Conservation (phyloP, 1,140 invertebrate genomes). For the Hesperophylax magnus region DNA sequence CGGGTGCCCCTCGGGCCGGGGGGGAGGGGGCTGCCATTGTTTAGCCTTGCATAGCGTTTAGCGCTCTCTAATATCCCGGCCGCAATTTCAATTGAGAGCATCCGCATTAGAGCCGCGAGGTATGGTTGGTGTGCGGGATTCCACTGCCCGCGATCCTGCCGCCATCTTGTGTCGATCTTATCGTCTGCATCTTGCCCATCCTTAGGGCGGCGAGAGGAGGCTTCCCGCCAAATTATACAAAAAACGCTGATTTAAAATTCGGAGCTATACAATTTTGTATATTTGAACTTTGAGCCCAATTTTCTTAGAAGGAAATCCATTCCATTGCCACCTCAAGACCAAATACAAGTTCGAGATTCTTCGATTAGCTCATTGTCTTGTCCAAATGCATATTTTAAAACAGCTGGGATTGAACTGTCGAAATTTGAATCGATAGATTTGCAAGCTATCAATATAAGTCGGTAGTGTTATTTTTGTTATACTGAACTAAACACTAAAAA, state of each 20-base stretch:
- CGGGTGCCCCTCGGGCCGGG: not conserved
- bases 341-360: no score
- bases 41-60: slow-evolving; percentile 58
- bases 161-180: slow-evolving; percentile 24
- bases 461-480: no score
- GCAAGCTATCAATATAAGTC: no score
- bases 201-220: not conserved
- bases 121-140: slow-evolving; percentile 36
- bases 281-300: not conserved
- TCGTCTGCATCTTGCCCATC: not conserved
- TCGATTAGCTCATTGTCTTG: no score
- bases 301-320: not conserved
- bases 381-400: no score
- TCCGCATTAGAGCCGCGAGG: slow-evolving; percentile 56
- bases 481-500: no score
- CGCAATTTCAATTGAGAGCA: slow-evolving; percentile 59
- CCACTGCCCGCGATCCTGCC: not conserved
- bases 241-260: not conserved
- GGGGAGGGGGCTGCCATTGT: slow-evolving; percentile 46
- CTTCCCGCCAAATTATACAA: not conserved
- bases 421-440: no score
- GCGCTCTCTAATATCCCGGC: slow-evolving; percentile 56
- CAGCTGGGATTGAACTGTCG: no score
- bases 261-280: not conserved
- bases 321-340: no score